phyloP scores from a whole-genome alignment of 2,113 vertebrate species.

The Hipposideros armiger region DNA sequence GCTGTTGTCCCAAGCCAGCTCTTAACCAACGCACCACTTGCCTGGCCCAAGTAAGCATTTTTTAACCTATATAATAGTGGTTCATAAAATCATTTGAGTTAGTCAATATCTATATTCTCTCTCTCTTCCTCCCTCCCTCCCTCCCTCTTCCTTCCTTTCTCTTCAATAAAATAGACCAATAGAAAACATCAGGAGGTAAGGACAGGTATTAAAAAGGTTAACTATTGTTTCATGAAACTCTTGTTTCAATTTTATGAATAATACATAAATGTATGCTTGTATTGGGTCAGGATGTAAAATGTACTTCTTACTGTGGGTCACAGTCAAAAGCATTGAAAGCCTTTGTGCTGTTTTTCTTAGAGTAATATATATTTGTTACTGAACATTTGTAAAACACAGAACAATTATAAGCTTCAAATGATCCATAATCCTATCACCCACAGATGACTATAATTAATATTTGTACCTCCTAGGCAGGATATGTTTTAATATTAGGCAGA shows the following conservation, averaged over 20 bases:
- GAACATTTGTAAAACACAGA: constrained; percentile 30
- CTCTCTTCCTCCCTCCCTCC: neutral
- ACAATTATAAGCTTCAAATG: constrained; percentile 10
- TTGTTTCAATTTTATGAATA: neutral
- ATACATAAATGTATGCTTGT: neutral
- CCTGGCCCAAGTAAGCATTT: neutral
- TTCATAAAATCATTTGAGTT: constrained; percentile 14
- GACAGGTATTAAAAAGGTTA: neutral
- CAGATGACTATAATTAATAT: neutral
- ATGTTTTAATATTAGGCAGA: neutral
- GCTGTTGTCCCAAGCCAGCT: no score
- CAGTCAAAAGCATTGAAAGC: neutral
- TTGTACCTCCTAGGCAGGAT: neutral
- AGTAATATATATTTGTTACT: neutral
- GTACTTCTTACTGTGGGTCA: neutral
- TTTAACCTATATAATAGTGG: constrained; percentile 11
- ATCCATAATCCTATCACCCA: neutral
- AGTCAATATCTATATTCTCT: neutral
- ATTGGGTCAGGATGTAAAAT: neutral
- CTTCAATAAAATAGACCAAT: neutral
- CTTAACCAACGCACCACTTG: no score
- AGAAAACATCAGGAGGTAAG: constrained; percentile 11
- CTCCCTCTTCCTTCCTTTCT: neutral
- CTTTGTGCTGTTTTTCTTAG: neutral
- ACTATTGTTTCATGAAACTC: neutral